These are phyloP conservation scores for Percina caprodes DNA, from an alignment of 2,113 vertebrate genomes.

Conservation along the genomic window DNA sequence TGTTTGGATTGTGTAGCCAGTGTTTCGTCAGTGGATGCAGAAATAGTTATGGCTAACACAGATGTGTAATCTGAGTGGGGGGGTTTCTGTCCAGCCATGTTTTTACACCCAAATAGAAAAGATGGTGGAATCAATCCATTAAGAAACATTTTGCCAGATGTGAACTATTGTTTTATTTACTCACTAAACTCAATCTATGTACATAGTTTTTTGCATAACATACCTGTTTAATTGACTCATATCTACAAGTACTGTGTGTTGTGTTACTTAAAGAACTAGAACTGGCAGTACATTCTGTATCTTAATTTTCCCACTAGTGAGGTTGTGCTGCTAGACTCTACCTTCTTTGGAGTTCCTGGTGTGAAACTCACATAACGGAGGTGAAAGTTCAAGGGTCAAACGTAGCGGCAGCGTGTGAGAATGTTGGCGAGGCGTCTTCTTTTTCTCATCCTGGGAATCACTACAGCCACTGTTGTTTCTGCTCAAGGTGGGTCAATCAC, in stretches of 20 bases:
- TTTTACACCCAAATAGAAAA: constrained; percentile 44
- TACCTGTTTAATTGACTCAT: background rate
- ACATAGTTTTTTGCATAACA: background rate
- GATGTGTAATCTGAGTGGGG: constrained; percentile 81
- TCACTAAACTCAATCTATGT: background rate
- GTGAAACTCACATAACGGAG: constrained; percentile 50
- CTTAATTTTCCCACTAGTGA: constrained; percentile 14
- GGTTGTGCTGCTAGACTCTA: constrained; percentile 12
- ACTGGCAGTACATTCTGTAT: too few relatives aligned
- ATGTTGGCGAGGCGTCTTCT: constrained; percentile 73
- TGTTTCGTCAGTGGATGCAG: constrained; percentile 66
- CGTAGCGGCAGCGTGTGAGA: constrained; percentile 51
- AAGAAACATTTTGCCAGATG: background rate
- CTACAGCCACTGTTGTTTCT: constrained; percentile 50
- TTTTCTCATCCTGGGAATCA: constrained; percentile 68
- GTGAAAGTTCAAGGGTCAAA: constrained; percentile 67
- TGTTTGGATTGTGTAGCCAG: constrained; percentile 51
- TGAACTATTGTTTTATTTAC: background rate
- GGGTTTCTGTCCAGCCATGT: constrained; percentile 39
- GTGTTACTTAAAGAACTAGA: background rate
- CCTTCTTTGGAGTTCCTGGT: constrained; percentile 37
- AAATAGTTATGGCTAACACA: constrained; percentile 81
- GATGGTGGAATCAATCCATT: constrained; percentile 1
- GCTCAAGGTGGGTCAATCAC: constrained; percentile 74
- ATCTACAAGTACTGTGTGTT: background rate